Evolutionary conservation across 2,113 vertebrate genomes (phyloP).

Genomic region (Myotis yumanensis): DNA sequence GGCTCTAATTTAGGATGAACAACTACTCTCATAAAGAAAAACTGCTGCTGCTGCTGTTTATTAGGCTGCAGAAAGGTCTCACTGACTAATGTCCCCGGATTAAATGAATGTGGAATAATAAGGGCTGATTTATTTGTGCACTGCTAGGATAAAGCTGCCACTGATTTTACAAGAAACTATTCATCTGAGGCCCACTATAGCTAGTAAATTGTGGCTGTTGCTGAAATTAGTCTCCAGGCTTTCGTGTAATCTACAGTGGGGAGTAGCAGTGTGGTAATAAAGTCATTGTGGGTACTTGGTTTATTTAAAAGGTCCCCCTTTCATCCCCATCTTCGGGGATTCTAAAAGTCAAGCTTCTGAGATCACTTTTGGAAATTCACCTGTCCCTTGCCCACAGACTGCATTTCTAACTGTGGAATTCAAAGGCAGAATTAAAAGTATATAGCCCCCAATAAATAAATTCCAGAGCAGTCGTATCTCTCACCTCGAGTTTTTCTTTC

Average conservation of each 20-base stretch:
- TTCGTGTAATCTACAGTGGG: conserved; percentile 82
- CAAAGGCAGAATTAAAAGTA: conserved; percentile 72
- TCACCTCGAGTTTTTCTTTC: conserved; percentile 27
- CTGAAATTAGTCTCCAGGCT: conserved; percentile 87
- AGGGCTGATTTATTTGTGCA: conserved; percentile 90
- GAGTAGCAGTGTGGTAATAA: conserved; percentile 82
- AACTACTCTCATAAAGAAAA: conserved; percentile 92
- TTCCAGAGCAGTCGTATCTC: neutral
- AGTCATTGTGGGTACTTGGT: conserved; percentile 83
- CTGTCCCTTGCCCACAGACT: conserved; percentile 47
- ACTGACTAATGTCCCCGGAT: conserved; percentile 89
- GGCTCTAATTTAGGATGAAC: conserved; percentile 91
- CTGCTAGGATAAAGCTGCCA: conserved; percentile 88
- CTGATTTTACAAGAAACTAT: conserved; percentile 91
- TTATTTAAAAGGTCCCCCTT: conserved; percentile 82
- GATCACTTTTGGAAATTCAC: conserved; percentile 70
- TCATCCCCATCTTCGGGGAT: conserved; percentile 75
- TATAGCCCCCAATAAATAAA: conserved; percentile 55
- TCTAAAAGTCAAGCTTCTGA: conserved; percentile 76
- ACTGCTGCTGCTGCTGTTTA: conserved; percentile 90
- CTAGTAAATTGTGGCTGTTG: conserved; percentile 88
- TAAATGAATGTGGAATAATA: conserved; percentile 93
- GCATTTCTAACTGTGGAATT: conserved; percentile 57
- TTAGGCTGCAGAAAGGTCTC: conserved; percentile 90
- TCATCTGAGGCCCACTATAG: conserved; percentile 88